phyloP scores from a whole-genome alignment of 1,140 invertebrate species.

The Drosophila ercepeae region DNA sequence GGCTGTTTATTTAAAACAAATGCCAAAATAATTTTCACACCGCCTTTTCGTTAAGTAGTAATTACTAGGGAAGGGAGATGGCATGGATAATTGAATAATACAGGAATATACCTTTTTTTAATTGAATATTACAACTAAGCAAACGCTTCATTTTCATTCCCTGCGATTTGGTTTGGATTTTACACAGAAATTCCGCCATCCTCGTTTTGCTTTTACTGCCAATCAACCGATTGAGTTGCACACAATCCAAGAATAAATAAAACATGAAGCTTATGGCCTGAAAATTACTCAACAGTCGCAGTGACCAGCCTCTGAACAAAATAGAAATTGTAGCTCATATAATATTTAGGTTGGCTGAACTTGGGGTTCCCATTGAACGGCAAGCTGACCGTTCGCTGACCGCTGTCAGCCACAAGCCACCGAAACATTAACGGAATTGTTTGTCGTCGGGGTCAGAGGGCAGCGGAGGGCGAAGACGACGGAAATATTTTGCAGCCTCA shows the following conservation, averaged over 20 bases:
- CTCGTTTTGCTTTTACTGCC: constrained; percentile 16
- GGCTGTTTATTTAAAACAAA: constrained; percentile 23
- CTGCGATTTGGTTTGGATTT: constrained; percentile 7
- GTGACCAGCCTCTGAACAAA: constrained; percentile 22
- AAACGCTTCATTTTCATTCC: constrained; percentile 3
- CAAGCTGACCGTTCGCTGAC: constrained; percentile 34
- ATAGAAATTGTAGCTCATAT: constrained; percentile 68
- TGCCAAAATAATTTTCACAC: not conserved
- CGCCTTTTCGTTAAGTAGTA: not conserved
- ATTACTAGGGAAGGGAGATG: not conserved
- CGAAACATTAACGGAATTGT: constrained; percentile 75
- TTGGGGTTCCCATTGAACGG: constrained; percentile 19
- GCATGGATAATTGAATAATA: not conserved
- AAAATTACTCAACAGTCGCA: constrained; percentile 54
- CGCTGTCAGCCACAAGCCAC: constrained; percentile 67
- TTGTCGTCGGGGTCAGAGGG: constrained; percentile 12
- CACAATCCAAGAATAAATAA: constrained; percentile 64
- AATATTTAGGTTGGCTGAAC: constrained; percentile 68
- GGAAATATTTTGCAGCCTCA: constrained; percentile 57
- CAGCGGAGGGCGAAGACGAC: constrained; percentile 35
- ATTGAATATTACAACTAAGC: constrained; percentile 7
- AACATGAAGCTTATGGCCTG: constrained; percentile 60
- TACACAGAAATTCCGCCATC: not conserved
- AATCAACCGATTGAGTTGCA: constrained; percentile 53
- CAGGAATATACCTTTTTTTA: constrained; percentile 1